A percentile compares a stretch with the other conserved stretches of the same genome.
Conservation (phyloP, 2,113 vertebrate genomes). For the Gopherus flavomarginatus region DNA sequence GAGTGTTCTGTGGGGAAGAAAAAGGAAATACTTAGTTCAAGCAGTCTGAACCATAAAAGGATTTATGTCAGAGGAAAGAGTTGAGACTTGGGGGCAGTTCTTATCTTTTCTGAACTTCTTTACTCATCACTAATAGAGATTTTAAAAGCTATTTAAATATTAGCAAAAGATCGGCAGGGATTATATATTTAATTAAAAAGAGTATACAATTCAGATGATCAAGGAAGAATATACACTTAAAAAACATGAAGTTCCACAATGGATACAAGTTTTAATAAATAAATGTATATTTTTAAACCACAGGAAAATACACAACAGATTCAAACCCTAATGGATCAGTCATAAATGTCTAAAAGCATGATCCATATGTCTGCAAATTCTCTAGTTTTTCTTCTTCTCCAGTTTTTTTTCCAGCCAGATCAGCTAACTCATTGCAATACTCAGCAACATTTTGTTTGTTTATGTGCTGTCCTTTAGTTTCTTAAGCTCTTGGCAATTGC, state of each 20-base stretch:
- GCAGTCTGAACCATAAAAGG: neutral
- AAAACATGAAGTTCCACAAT: neutral
- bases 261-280: neutral
- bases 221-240: neutral
- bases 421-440: neutral
- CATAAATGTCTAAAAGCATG: neutral
- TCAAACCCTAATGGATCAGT: neutral
- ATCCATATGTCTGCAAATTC: neutral
- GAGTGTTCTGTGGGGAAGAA: neutral
- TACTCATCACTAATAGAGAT: neutral
- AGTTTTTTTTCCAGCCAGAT: neutral
- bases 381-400: neutral
- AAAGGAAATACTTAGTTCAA: neutral
- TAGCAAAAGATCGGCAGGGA: neutral
- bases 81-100: neutral
- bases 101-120: neutral
- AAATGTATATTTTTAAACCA: neutral
- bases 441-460: neutral
- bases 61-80: neutral
- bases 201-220: fast-evolving
- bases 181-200: neutral
- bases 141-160: neutral
- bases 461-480: neutral
- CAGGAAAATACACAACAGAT: neutral
- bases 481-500: neutral